Evolutionary conservation across 2,888 invertebrate species (phyloP).

Genomic region (Harpalus rufipes): DNA sequence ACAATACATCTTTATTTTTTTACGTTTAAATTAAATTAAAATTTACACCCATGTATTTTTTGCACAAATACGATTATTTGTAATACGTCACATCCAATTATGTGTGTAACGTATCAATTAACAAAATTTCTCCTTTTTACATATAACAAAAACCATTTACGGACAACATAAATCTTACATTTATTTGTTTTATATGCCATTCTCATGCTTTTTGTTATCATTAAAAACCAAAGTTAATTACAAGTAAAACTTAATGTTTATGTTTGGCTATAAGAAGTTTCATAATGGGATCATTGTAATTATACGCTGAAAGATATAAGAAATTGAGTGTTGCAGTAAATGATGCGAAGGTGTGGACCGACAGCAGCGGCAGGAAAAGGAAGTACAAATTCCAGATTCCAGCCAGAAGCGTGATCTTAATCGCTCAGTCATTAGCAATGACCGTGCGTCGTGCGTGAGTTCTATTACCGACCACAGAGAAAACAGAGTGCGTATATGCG

Average conservation of each 20-base stretch:
- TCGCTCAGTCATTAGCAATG: constrained; percentile 33
- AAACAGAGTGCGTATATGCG: not conserved
- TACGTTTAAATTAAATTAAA: no score
- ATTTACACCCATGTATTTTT: no score
- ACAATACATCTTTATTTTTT: no score
- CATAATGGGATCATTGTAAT: not conserved
- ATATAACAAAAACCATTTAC: not conserved
- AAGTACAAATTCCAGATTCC: constrained; percentile 21
- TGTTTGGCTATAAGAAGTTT: not conserved
- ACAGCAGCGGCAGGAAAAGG: constrained; percentile 9
- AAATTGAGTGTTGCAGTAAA: not conserved
- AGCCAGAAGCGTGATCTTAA: constrained; percentile 42
- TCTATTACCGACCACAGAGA: constrained; percentile 19
- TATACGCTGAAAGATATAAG: not conserved
- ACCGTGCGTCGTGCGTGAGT: constrained; percentile 7
- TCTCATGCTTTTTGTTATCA: not conserved
- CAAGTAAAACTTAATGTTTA: not conserved
- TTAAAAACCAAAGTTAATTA: not conserved
- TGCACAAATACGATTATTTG: no score
- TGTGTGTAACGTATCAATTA: not conserved
- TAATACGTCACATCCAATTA: not conserved
- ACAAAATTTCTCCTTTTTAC: not conserved
- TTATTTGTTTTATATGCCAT: not conserved
- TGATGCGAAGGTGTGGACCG: constrained; percentile 5
- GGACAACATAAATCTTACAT: not conserved